phyloP scores from a whole-genome alignment of 1,140 invertebrate genomes.

The Achroia grisella region DNA sequence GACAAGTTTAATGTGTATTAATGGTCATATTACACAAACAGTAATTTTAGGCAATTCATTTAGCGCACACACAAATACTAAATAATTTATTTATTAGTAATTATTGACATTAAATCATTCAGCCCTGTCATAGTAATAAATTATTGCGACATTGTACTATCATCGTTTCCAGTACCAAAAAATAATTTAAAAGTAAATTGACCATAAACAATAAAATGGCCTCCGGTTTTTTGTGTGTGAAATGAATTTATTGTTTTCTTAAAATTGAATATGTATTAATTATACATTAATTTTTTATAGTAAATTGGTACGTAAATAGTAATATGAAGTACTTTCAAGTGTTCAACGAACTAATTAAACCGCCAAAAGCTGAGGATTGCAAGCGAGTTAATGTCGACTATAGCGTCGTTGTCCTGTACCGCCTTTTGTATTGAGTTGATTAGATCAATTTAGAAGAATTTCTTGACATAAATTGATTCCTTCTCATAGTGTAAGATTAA shows the following conservation, averaged over 20 bases:
- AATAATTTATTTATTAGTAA: too few relatives aligned
- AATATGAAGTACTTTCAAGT: slow-evolving; percentile 20
- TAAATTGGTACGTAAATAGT: slow-evolving; percentile 8
- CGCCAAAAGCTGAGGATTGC: slow-evolving; percentile 31
- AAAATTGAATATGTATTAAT: slow-evolving; percentile 29
- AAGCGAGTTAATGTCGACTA: slow-evolving; percentile 49
- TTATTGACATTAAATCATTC: too few relatives aligned
- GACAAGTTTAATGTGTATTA: too few relatives aligned
- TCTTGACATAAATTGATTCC: slow-evolving; percentile 7
- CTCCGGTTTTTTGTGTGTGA: slow-evolving; percentile 71
- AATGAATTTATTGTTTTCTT: slow-evolving; percentile 66
- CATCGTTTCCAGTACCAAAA: too few relatives aligned
- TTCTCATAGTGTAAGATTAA: background rate
- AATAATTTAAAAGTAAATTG: slow-evolving; percentile 32
- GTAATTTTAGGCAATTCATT: too few relatives aligned
- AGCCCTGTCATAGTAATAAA: too few relatives aligned
- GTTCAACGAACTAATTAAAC: slow-evolving; percentile 11
- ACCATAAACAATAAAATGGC: slow-evolving; percentile 75
- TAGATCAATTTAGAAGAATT: slow-evolving; percentile 35
- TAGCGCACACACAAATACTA: too few relatives aligned
- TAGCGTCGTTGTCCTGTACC: slow-evolving; percentile 61
- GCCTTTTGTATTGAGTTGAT: slow-evolving; percentile 57
- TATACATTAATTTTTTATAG: slow-evolving; percentile 18
- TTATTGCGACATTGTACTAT: too few relatives aligned
- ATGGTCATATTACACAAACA: too few relatives aligned